Base-by-base conservation (phyloP, 1,140 invertebrate species). In the Lepidurus apus region DNA sequence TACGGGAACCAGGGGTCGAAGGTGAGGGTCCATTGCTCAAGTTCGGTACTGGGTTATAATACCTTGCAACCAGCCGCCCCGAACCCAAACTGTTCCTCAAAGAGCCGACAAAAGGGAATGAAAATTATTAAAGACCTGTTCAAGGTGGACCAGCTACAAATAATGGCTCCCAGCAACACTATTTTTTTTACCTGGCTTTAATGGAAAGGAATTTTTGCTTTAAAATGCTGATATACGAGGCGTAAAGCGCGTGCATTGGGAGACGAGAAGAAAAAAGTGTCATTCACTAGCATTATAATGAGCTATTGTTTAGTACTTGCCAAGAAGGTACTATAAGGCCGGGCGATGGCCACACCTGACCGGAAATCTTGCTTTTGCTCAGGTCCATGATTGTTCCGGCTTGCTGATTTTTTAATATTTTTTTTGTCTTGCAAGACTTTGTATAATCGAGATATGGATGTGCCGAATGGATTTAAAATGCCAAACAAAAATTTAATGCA, bases 121-220 rank as follows among this genome's bases (percentile, higher is more conserved):
- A 65, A 65, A 65, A 65, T 65, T 65, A 65, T 65, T 65, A 65
- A 65, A 65, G 53, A 65, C 53, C 53, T 65, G 53, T 65, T 65
- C 53, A 65, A 65, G 53, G 53, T 65, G 53, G 53, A 65, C 53
- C 53, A 65, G 53, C 53, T 21, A 65, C 53, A 65, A 65, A 65
- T 65, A n/a, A 65, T 21, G 53, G 21, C 53, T 65, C 53, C 53
- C 53, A 65, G 53, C 53, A 65, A 65, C 53, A n/a, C 53, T 21
- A 65, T n/a, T 21, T 65, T 9, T 65, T 21, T 65, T 65, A n/a
- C 53, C 53, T 65, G 53, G 21, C 17, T 65, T 65, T 65, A 65
- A 13, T 13, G 13, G 2, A 21, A 17, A 65, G 21, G 21, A 17
- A 65, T 13, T 1, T 11, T 65, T 21, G 17, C 53, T 21, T 21